These are phyloP conservation scores for Holacanthus passer DNA, from an alignment of 2,113 vertebrate species.

Conservation along the genomic window DNA sequence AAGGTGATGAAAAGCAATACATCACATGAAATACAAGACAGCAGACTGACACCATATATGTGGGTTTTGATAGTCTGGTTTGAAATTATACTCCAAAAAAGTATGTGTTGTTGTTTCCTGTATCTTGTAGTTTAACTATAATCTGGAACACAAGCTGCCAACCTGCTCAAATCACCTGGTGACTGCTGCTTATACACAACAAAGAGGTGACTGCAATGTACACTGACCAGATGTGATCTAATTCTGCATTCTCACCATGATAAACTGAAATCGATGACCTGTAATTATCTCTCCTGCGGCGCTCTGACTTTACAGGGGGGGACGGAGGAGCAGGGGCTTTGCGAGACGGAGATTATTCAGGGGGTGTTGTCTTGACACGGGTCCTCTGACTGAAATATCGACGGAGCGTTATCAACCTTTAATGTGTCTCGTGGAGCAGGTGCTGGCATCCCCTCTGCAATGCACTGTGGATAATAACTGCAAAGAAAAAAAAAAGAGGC, in stretches of 20 bases:
- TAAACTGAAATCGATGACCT: slow-evolving; percentile 63
- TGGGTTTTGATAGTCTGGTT: neutral
- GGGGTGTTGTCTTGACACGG: slow-evolving; percentile 29
- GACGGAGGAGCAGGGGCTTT: slow-evolving; percentile 25
- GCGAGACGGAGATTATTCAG: slow-evolving; percentile 48
- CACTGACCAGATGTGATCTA: slow-evolving; percentile 46
- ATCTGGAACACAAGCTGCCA: neutral
- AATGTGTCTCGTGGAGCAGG: slow-evolving; percentile 42
- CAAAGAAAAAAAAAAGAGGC: slow-evolving; percentile 11
- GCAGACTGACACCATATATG: neutral
- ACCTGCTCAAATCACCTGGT: neutral
- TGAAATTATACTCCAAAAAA: neutral
- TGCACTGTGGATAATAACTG: slow-evolving; percentile 57
- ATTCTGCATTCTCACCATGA: slow-evolving; percentile 58
- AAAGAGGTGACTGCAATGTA: neutral
- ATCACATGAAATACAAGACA: neutral
- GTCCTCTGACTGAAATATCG: slow-evolving; percentile 60
- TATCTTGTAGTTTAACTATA: too few relatives aligned
- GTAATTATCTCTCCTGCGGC: slow-evolving; percentile 48
- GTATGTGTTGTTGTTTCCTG: neutral
- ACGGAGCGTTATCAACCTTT: slow-evolving; percentile 46
- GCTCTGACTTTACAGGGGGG: slow-evolving; percentile 33
- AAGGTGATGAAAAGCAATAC: neutral
- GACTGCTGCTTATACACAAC: neutral
- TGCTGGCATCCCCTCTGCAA: slow-evolving; percentile 14